A percentile compares a stretch with the other conserved stretches of the same genome.
Evolutionary conservation across 2,113 vertebrate genomes (phyloP).

Genomic region (Condylura cristata): DNA sequence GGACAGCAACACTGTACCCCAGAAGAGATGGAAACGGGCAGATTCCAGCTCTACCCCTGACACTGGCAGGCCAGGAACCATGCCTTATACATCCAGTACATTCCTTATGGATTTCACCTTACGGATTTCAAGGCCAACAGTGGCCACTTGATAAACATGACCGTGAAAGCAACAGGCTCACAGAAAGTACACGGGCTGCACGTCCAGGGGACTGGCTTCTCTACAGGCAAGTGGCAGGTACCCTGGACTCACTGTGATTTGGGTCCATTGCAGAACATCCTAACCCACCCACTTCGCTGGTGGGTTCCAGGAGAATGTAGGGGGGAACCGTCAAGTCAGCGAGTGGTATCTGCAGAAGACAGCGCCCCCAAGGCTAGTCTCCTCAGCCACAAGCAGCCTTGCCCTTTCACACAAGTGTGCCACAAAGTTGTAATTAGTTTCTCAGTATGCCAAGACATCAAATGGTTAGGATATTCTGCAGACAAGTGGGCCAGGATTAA

Average conservation of each 20-base stretch:
- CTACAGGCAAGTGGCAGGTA: neutral
- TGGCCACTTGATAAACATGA: neutral
- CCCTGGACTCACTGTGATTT: neutral
- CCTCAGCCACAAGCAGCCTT: neutral
- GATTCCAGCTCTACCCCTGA: neutral
- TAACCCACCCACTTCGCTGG: neutral
- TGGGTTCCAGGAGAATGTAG: neutral
- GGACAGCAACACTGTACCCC: neutral
- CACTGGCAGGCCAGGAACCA: neutral
- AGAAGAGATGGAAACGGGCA: neutral
- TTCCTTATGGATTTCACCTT: neutral
- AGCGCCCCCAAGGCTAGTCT: neutral
- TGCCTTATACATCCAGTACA: neutral
- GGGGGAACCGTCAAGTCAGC: neutral
- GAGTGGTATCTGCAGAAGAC: neutral
- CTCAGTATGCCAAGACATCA: neutral
- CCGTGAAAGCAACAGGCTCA: neutral
- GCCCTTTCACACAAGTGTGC: neutral
- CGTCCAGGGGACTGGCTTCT: neutral
- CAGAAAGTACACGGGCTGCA: neutral
- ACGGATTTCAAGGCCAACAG: neutral
- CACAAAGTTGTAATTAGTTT: neutral
- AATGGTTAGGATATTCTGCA: neutral
- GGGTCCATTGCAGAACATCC: neutral
- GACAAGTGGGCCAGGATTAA: slow-evolving; percentile 3